Base-by-base conservation (phyloP, 2,113 vertebrate genomes). In the Myxocyprinus asiaticus region DNA sequence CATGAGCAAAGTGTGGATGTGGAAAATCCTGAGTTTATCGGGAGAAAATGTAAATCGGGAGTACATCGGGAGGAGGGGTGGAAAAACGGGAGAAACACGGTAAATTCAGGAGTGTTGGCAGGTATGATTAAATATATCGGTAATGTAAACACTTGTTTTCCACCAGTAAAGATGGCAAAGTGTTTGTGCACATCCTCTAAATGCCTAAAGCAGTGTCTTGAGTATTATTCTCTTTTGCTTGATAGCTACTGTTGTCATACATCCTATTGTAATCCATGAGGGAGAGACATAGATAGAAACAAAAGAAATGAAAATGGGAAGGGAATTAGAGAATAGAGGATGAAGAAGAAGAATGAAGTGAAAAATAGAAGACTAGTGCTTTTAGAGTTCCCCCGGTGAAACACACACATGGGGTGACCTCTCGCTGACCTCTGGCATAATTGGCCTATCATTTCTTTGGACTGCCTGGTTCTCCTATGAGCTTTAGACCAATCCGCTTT, bases 381-480 rank as follows among this genome's bases (percentile, higher is more conserved):
- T 85, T 1, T 65, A 76, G 77, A 86, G 82, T 80, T 89, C 90
- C 87, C 83, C 78, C 72, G 87, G 86, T 85, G 76, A 87, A 81
- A 84, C 61, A 72, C 77, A 66, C 75, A 84, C 84, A 89, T 78
- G 81, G 85, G 73, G 68, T 88, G 90, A 90, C 91, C 91, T 91
- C 87, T 82, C 64, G 17, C 67, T 72, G 89, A 93, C 89, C 90
- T 88, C 85, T 91, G 90, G 91, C 90, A 91, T 90, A 88, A 91
- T 91, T 89, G 90, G 85, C 87, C 88, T 88, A 86, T 87, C 84
- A 84, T 74, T 87, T 89, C 88, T 88, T 86, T 73, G 83, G 82
- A 67, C 79, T 82, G 56, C 68, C 76, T 82, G 83, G 56, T 79
- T 87, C 85, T 88, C 88, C 81, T 74, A 85, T 79, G 87, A 83